phyloP scores from a whole-genome alignment of 2,113 vertebrate genomes.

The Cebus imitator region DNA sequence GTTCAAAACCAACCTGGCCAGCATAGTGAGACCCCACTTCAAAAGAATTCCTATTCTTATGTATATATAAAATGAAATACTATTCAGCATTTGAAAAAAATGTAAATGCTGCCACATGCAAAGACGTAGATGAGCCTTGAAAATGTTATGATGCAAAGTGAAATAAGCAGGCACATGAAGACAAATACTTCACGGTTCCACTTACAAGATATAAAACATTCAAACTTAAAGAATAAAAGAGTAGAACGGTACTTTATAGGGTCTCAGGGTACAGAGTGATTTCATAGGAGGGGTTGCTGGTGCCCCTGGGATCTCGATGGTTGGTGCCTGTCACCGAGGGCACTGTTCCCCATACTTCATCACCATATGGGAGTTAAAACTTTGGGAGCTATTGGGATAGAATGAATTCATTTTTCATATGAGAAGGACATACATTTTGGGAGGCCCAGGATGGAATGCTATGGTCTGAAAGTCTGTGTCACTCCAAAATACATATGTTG shows the following conservation, averaged over 20 bases:
- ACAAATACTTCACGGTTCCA: background rate
- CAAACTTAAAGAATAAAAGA: background rate
- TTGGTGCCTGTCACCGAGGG: background rate
- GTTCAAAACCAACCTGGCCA: too few relatives aligned
- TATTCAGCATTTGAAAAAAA: background rate
- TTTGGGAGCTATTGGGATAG: background rate
- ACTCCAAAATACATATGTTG: background rate
- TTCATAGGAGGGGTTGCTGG: background rate
- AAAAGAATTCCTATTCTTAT: background rate
- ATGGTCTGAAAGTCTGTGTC: background rate
- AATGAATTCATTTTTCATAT: background rate
- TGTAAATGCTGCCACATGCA: background rate
- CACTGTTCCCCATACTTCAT: too few relatives aligned
- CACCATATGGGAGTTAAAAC: background rate
- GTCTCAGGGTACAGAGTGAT: background rate
- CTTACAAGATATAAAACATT: background rate
- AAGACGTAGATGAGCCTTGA: background rate
- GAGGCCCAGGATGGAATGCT: background rate
- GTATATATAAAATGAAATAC: background rate
- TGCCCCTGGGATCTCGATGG: too few relatives aligned
- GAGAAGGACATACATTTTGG: background rate
- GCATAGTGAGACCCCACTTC: too few relatives aligned
- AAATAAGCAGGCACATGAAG: background rate
- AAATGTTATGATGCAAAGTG: background rate
- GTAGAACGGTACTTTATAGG: background rate